A percentile compares a stretch with the other conserved stretches of the same genome.
These are phyloP conservation scores for Chaetodon auriga DNA, from an alignment of 2,113 vertebrate species.

Conservation along the genomic window DNA sequence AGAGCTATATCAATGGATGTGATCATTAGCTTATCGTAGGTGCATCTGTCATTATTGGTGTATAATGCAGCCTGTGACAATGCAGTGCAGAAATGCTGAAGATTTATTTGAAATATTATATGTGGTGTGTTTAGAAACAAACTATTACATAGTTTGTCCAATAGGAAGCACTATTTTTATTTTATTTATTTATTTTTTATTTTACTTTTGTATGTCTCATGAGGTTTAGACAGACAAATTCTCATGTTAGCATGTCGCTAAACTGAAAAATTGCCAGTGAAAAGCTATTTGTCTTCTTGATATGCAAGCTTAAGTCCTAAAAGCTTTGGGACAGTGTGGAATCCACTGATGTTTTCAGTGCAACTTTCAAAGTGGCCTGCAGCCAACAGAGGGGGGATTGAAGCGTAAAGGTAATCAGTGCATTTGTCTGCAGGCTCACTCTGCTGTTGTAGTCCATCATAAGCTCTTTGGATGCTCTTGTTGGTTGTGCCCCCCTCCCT, in stretches of 20 bases:
- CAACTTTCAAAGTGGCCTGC: conserved; percentile 8
- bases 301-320: conserved; percentile 7
- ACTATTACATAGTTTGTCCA: too few species aligned
- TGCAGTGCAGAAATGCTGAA: too few species aligned
- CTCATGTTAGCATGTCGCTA: background rate
- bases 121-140: too few species aligned
- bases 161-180: too few species aligned
- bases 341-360: conserved; percentile 3
- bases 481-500: background rate
- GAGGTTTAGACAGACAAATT: background rate
- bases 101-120: too few species aligned
- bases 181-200: too few species aligned
- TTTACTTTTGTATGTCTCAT: background rate
- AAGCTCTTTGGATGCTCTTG: background rate
- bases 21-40: too few species aligned
- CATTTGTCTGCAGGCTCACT: conserved; percentile 8
- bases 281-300: conserved; percentile 7
- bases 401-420: background rate
- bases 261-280: background rate
- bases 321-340: background rate
- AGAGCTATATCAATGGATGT: too few species aligned
- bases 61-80: too few species aligned
- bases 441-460: background rate
- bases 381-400: background rate
- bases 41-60: too few species aligned